Evolutionary conservation across 1,140 invertebrate genomes (phyloP).

Genomic region (Diprion similis): DNA sequence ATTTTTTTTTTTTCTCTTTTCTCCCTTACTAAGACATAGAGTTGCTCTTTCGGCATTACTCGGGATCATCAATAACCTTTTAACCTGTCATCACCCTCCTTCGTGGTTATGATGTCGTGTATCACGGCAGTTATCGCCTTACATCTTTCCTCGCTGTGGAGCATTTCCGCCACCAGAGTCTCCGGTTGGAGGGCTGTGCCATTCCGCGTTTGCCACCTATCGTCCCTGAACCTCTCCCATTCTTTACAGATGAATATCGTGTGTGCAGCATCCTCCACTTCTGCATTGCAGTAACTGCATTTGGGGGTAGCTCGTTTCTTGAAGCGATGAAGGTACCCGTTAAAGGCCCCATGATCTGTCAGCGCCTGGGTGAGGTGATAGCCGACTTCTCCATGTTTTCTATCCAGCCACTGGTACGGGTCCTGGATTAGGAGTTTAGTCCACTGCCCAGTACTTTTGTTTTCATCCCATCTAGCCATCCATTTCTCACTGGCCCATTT

Average conservation of each 20-base stretch:
- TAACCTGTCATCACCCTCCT: neutral
- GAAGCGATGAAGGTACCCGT: slow-evolving; percentile 33
- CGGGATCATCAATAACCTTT: neutral
- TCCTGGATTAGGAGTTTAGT: slow-evolving; percentile 28
- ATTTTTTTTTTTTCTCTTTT: too few relatives aligned
- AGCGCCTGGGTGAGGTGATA: slow-evolving; percentile 34
- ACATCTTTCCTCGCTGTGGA: neutral
- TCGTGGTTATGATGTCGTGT: neutral
- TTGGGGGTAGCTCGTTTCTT: neutral
- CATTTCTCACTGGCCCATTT: neutral
- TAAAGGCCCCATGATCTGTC: slow-evolving; percentile 29
- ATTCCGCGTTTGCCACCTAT: neutral
- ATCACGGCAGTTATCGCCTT: neutral
- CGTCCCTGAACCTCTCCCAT: neutral
- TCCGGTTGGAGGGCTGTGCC: neutral
- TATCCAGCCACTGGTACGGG: slow-evolving; percentile 26
- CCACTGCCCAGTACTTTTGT: slow-evolving; percentile 27
- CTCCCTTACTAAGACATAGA: too few relatives aligned
- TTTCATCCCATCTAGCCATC: slow-evolving; percentile 23
- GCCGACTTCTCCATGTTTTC: slow-evolving; percentile 24
- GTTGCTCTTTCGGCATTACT: too few relatives aligned
- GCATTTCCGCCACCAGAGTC: neutral
- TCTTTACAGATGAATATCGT: slow-evolving; percentile 12
- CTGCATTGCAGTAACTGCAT: neutral
- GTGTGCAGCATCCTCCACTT: neutral